A percentile compares a stretch with the other conserved stretches of the same genome.
Conservation (phyloP, 37 sponge, comb jelly and placozoan genomes). For the Haliclona indistincta region DNA sequence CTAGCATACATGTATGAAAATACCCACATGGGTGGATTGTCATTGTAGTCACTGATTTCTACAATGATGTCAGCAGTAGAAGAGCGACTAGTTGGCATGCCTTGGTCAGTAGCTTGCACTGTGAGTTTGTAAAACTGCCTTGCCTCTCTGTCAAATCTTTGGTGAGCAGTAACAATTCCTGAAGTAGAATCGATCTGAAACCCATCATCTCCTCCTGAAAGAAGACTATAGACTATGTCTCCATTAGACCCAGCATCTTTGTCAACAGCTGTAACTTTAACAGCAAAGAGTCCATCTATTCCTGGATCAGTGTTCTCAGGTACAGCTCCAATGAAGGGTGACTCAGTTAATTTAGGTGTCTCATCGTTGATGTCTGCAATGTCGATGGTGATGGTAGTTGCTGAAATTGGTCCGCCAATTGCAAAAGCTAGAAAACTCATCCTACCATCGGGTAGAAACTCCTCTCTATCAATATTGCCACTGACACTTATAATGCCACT, state of each 20-base stretch:
- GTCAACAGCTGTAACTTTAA: conserved; percentile 46
- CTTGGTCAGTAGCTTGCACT: conserved; percentile 57
- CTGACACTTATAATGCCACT: conserved; percentile 29
- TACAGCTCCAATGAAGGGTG: conserved; percentile 1
- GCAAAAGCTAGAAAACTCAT: conserved; percentile 39
- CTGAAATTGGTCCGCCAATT: conserved; percentile 26
- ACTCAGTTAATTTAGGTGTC: conserved; percentile 25
- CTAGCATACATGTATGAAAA: conserved; percentile 50
- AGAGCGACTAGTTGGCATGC: conserved; percentile 16
- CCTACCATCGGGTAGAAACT: conserved; percentile 17
- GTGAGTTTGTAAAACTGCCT: conserved; percentile 4
- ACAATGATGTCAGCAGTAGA: conserved; percentile 37
- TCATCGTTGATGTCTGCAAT: conserved; percentile 56
- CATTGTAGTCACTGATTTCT: conserved; percentile 72
- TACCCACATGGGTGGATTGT: conserved; percentile 67
- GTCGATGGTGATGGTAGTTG: conserved; percentile 21
- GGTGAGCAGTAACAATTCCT: conserved; percentile 37
- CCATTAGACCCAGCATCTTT: conserved; percentile 58
- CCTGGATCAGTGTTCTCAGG: conserved; percentile 40
- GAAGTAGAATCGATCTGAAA: conserved; percentile 35
- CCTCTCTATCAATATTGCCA: conserved; percentile 55
- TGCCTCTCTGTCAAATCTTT: conserved; percentile 38
- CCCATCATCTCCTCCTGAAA: conserved; percentile 6
- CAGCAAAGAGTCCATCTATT: conserved; percentile 28
- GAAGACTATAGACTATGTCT: conserved; percentile 27